These are phyloP conservation scores for Spodoptera littoralis DNA, from an alignment of 2,888 invertebrate species.

Conservation along the genomic window DNA sequence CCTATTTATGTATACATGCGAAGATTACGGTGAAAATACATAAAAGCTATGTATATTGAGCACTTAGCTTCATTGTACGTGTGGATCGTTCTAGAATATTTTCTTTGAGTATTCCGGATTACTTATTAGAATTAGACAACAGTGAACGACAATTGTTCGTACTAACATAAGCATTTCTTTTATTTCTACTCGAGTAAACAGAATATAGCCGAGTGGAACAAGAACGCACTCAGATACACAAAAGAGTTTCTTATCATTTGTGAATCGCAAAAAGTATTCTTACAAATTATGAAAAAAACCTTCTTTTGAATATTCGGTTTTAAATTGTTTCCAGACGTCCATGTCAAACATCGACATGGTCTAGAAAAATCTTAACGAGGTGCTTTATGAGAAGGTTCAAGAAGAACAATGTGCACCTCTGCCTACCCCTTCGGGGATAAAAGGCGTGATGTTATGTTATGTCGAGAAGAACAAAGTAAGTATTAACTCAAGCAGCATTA, in stretches of 20 bases:
- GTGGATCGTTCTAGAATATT: slow-evolving; percentile 19
- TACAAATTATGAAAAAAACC: no score
- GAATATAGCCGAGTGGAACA: neutral
- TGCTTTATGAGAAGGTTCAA: no score
- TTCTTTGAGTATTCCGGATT: slow-evolving; percentile 27
- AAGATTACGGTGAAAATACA: slow-evolving; percentile 25
- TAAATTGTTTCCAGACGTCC: no score
- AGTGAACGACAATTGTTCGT: slow-evolving; percentile 6
- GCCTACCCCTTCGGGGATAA: no score
- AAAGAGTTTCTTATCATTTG: slow-evolving; percentile 2
- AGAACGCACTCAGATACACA: slow-evolving; percentile 12
- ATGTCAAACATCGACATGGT: no score
- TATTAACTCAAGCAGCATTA: no score
- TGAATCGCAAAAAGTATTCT: no score
- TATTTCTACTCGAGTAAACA: slow-evolving; percentile 16
- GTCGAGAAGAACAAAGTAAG: no score
- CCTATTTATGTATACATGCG: slow-evolving; percentile 27
- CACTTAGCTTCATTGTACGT: slow-evolving; percentile 30
- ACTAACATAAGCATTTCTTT: slow-evolving; percentile 22
- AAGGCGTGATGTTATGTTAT: no score
- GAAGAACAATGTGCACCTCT: no score
- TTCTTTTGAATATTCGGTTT: no score
- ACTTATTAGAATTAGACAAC: slow-evolving; percentile 29
- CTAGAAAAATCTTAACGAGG: no score
- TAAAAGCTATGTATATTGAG: slow-evolving; percentile 23